Percentiles rank a stretch among this genome's conserved stretches.
Conservation (phyloP, 2,797 vertebrate species). For the Onychomys torridus region DNA sequence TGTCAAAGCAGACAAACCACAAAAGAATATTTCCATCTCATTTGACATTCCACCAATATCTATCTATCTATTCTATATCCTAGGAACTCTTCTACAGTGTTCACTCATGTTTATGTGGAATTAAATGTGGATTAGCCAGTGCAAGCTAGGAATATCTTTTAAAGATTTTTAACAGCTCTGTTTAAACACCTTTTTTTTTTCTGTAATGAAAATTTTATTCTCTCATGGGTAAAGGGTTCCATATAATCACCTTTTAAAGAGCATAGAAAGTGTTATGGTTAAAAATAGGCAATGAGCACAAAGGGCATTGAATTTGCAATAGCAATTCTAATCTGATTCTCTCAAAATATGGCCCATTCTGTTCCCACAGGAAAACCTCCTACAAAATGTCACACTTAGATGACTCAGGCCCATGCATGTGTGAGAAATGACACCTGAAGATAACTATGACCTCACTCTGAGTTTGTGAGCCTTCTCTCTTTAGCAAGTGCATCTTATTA, state of each 20-base stretch:
- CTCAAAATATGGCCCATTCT: not conserved
- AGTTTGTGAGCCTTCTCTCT: not conserved
- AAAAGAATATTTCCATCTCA: constrained; percentile 18
- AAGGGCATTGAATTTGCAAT: not conserved
- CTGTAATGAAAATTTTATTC: constrained; percentile 49
- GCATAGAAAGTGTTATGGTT: not conserved
- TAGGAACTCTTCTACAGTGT: not conserved
- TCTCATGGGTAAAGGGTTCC: not conserved
- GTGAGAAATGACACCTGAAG: constrained; percentile 48
- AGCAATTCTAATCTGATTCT: constrained; percentile 23
- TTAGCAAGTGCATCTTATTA: not conserved
- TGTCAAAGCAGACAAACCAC: not conserved
- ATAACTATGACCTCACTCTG: not conserved
- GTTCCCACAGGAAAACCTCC: constrained; percentile 6
- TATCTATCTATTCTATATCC: not conserved
- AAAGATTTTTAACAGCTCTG: constrained; percentile 41
- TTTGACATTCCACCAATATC: constrained; percentile 24
- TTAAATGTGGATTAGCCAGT: constrained; percentile 44
- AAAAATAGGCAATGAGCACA: constrained; percentile 39
- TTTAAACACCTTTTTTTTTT: constrained; percentile 48
- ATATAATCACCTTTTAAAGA: constrained; percentile 53
- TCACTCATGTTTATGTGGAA: constrained; percentile 64
- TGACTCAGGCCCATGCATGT: not conserved
- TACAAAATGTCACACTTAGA: constrained; percentile 41
- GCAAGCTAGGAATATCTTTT: constrained; percentile 43